phyloP scores from a whole-genome alignment of 2,113 vertebrate species.

The Cygnus atratus region DNA sequence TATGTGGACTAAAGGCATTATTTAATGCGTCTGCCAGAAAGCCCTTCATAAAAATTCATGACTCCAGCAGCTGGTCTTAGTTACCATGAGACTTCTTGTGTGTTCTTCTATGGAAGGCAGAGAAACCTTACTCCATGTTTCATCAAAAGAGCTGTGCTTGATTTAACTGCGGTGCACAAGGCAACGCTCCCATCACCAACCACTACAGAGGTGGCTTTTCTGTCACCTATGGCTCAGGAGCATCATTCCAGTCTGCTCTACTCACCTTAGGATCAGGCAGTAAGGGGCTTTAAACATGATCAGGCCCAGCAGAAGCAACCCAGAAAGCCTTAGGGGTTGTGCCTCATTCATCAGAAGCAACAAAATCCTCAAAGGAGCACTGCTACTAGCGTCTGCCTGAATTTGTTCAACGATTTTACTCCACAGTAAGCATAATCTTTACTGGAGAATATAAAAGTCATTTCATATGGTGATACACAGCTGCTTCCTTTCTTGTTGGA shows the following conservation, averaged over 20 bases:
- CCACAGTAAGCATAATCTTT: background rate
- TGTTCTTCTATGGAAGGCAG: background rate
- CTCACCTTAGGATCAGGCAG: background rate
- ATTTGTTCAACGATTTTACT: background rate
- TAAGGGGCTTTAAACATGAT: background rate
- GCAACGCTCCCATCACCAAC: background rate
- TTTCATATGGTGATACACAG: background rate
- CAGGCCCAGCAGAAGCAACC: background rate
- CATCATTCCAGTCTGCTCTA: background rate
- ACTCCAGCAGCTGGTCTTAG: background rate
- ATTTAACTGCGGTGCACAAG: background rate
- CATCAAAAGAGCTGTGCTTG: background rate
- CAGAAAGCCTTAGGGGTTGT: background rate
- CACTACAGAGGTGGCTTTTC: background rate
- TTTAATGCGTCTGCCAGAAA: slow-evolving; percentile 37
- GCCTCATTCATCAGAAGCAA: background rate
- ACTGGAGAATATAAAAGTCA: background rate
- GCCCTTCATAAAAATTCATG: background rate
- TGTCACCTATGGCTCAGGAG: background rate
- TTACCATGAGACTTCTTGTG: background rate
- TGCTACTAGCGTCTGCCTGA: background rate
- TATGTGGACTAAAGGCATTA: background rate
- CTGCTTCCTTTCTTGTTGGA: background rate
- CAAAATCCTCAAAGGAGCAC: background rate
- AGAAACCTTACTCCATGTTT: background rate